Conservation (phyloP, 2,113 vertebrate species). For the Astatotilapia flaviijosephi region DNA sequence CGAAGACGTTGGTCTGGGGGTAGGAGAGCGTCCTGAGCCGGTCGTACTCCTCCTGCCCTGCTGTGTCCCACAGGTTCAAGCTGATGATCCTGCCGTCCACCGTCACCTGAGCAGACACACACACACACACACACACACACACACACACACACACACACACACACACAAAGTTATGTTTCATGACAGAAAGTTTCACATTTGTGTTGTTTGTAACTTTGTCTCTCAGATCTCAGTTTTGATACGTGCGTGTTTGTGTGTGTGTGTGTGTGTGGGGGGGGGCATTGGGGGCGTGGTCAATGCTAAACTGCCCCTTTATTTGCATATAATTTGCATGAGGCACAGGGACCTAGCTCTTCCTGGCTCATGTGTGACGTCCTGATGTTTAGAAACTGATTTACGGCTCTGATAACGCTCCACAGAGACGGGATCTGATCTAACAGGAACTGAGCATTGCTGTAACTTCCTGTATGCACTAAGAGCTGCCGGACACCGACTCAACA, state of each 20-base stretch:
- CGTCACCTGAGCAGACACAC: too few relatives aligned
- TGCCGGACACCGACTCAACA: neutral
- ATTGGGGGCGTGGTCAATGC: accelerated
- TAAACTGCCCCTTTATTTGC: neutral
- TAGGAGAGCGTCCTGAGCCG: too few relatives aligned
- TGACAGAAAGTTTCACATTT: neutral
- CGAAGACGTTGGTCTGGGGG: too few relatives aligned
- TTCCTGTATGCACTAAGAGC: neutral
- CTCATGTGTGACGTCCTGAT: neutral
- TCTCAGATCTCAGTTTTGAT: neutral
- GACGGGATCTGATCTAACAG: neutral
- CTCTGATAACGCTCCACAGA: neutral
- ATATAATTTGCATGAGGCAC: neutral
- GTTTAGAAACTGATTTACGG: neutral
- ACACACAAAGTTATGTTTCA: neutral
- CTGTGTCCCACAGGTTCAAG: too few relatives aligned
- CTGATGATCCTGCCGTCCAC: too few relatives aligned
- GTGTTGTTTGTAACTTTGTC: neutral
- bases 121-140: accelerated
- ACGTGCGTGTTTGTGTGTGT: accelerated
- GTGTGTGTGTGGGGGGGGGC: accelerated
- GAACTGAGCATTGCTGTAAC: neutral
- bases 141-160: accelerated
- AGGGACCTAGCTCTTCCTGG: neutral
- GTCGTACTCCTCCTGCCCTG: too few relatives aligned